Base-by-base conservation (phyloP, 2,888 invertebrate genomes). In the Lumbricus terrestris region DNA sequence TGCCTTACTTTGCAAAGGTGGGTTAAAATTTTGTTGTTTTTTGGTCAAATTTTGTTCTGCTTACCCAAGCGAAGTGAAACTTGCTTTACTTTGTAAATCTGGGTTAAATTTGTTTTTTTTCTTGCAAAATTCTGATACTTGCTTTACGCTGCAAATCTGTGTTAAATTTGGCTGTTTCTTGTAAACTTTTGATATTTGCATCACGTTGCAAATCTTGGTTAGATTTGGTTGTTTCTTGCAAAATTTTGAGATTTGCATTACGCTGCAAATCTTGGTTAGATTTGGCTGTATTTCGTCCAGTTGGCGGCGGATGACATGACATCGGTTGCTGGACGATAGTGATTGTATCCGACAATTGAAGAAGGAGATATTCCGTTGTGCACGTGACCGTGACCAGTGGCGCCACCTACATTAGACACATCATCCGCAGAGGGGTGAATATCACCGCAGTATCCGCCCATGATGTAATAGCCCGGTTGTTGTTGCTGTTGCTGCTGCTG, bases 281-380 rank as follows among this genome's bases (percentile, higher is more conserved):
- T 69, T 8, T 69, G n/a, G n/a, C n/a, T 69, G 69, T 69, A 69
- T n/a, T 69, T 69, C 6, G 69, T 69, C 69, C 69, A 69, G n/a
- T 69, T 69, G 69, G 69, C n/a, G 29, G 69, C n/a, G 29, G 69
- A 69, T 69, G 69, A 69, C 69, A 69, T 69, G 13, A 69, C 69
- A 69, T 69, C 69, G 69, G 69, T n/a, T 69, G 69, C 69, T 69
- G 69, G 69, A n/a, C 69, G 69, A 69, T 69, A 69, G 69, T 69
- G 69, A 11, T 69, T 69, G 69, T 69, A 69, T 69, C 69, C 69
- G 69, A 69, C 69, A n/a, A 69, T 69, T 69, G 69, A 69, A n/a
- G 69, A 69, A n/a, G 69, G 69, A 69, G 69, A 69, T 69, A 69
- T 69, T 69, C 69, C 69, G 69, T 69, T 69, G 69, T 69, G 69